Percentiles rank a stretch among this genome's conserved stretches.
Conservation (phyloP, 2,113 vertebrate genomes). For the Peromyscus polionotus region DNA sequence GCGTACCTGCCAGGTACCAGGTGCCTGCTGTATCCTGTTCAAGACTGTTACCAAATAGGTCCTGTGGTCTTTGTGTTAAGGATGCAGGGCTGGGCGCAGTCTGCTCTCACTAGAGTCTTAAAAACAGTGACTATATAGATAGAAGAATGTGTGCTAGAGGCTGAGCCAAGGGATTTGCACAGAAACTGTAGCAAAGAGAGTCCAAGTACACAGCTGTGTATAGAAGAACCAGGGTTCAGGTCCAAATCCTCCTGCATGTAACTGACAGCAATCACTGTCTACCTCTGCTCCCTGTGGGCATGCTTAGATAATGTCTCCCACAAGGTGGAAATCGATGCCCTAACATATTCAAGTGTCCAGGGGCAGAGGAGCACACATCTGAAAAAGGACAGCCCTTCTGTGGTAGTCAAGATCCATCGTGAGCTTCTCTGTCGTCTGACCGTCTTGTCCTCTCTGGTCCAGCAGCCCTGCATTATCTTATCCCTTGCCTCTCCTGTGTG, state of each 20-base stretch:
- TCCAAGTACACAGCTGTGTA: neutral
- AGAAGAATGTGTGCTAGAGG: neutral
- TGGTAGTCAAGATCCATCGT: neutral
- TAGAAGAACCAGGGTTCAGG: neutral
- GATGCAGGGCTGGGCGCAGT: neutral
- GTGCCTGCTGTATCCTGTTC: neutral
- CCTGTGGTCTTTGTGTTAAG: neutral
- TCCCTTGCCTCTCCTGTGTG: neutral
- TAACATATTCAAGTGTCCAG: neutral
- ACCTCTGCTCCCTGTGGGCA: neutral
- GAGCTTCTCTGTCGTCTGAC: neutral
- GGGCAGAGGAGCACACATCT: neutral
- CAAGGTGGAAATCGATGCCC: neutral
- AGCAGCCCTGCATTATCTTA: neutral
- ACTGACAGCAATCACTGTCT: neutral
- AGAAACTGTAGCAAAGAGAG: neutral
- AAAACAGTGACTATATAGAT: neutral
- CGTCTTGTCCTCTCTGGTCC: neutral
- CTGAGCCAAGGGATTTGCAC: neutral
- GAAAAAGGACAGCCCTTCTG: neutral
- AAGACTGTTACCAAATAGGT: neutral
- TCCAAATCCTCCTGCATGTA: neutral
- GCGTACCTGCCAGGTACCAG: neutral
- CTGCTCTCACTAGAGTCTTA: neutral
- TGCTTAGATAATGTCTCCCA: rapidly evolving